Conservation (phyloP, 2,113 vertebrate species). For the Dermatemys mawii region DNA sequence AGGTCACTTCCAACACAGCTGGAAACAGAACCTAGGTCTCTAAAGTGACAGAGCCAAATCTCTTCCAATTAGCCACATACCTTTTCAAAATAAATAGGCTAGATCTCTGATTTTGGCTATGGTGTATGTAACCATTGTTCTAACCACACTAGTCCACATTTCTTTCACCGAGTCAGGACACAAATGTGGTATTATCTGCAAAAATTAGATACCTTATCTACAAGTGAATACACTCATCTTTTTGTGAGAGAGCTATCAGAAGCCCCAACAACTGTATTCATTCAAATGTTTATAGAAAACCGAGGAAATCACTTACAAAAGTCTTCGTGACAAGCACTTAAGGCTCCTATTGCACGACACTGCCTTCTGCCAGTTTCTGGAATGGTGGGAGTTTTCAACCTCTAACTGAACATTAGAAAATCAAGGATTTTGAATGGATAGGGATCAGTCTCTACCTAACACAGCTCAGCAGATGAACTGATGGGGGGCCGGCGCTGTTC, state of each 20-base stretch:
- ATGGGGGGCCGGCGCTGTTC: too few relatives aligned
- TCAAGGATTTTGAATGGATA: too few relatives aligned
- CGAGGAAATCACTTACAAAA: neutral
- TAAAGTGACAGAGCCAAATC: neutral
- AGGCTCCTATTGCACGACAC: neutral
- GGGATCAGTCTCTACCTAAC: too few relatives aligned
- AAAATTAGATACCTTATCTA: neutral
- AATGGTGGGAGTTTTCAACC: neutral
- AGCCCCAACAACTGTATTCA: neutral
- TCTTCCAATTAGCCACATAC: neutral
- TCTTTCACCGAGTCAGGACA: neutral
- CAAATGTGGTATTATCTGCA: neutral
- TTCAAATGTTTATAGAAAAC: neutral
- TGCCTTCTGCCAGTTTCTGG: neutral
- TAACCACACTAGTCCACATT: neutral
- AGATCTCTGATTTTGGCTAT: neutral
- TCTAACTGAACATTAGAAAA: too few relatives aligned
- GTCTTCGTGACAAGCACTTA: neutral
- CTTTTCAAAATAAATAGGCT: neutral
- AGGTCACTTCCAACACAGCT: neutral
- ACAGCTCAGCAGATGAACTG: too few relatives aligned
- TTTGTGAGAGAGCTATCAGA: neutral
- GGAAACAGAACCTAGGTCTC: neutral
- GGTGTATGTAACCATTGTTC: neutral
- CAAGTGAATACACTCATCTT: slow-evolving; percentile 9